A percentile compares a stretch with the other conserved stretches of the same genome.
phyloP scores from a whole-genome alignment of 2,113 vertebrate species.

The Cranoglanis bouderius region DNA sequence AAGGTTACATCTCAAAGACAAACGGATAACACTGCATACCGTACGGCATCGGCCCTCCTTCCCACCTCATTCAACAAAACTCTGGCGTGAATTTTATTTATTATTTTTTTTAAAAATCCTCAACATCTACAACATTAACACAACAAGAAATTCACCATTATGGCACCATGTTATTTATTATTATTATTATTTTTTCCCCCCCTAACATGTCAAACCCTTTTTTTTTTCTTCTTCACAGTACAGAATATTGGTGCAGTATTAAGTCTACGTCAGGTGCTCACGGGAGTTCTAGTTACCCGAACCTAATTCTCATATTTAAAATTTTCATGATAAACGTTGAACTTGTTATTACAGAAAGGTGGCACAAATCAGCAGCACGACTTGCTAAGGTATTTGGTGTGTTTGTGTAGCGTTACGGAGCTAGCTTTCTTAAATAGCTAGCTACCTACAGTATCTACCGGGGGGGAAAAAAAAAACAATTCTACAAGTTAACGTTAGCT shows the following conservation, averaged over 20 bases:
- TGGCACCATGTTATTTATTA: conserved; percentile 56
- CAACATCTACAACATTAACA: conserved; percentile 31
- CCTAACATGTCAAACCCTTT: conserved; percentile 57
- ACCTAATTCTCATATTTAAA: background rate
- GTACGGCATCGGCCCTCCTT: conserved; percentile 15
- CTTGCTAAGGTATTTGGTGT: background rate
- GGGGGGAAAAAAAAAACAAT: too few species aligned
- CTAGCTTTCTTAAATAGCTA: too few species aligned
- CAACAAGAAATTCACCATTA: conserved; percentile 51
- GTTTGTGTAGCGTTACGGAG: background rate
- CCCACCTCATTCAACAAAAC: conserved; percentile 59
- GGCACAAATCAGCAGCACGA: background rate
- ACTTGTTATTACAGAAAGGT: background rate
- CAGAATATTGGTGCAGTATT: conserved; percentile 52
- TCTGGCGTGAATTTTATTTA: conserved; percentile 46
- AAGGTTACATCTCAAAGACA: conserved; percentile 63
- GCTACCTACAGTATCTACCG: too few species aligned
- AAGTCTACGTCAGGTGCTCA: conserved; percentile 61
- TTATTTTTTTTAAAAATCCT: conserved; percentile 38
- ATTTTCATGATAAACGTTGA: background rate
- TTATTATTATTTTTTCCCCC: conserved; percentile 38
- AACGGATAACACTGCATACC: conserved; percentile 52
- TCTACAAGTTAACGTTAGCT: background rate
- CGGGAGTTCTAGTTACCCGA: background rate
- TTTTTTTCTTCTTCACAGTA: conserved; percentile 50